These are phyloP conservation scores for Remorina albescens DNA, from an alignment of 2,797 vertebrate species.

Conservation along the genomic window DNA sequence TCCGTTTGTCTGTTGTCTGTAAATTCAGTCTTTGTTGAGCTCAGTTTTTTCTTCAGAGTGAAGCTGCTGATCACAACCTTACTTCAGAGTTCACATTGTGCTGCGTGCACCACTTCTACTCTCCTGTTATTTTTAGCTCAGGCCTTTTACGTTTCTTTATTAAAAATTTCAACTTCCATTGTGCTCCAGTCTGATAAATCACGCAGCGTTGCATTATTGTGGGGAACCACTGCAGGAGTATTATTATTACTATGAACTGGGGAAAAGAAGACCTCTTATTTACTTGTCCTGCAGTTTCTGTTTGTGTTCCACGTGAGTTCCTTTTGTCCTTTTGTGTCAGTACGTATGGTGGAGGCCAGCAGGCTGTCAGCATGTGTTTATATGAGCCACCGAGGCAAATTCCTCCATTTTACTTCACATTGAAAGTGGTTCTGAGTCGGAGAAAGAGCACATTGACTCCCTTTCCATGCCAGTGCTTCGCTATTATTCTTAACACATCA, in stretches of 20 bases:
- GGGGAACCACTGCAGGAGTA: not conserved
- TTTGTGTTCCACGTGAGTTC: not conserved
- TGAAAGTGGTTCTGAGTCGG: conserved; percentile 31
- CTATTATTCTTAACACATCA: conserved; percentile 20
- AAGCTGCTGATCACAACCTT: conserved; percentile 34
- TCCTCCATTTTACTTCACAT: conserved; percentile 4
- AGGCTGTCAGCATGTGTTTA: conserved; percentile 25
- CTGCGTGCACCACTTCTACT: conserved; percentile 21
- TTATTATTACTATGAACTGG: conserved; percentile 4
- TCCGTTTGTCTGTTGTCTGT: not conserved
- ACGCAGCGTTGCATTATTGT: conserved; percentile 18
- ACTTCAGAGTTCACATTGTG: not conserved
- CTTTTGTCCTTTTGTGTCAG: conserved; percentile 25
- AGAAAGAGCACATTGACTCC: not conserved
- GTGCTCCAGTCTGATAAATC: conserved; percentile 37
- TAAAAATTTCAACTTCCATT: conserved; percentile 25
- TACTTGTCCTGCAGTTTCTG: conserved; percentile 15
- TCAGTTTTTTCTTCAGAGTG: not conserved
- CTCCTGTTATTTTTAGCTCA: conserved; percentile 54
- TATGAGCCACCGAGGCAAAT: conserved; percentile 7
- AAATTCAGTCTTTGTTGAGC: not conserved
- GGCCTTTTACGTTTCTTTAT: not conserved
- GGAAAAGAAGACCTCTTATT: conserved; percentile 15
- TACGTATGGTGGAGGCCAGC: not conserved
- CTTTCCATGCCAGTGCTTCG: not conserved